Base-by-base conservation (phyloP, 2,113 vertebrate genomes). In the Cinclus cinclus region DNA sequence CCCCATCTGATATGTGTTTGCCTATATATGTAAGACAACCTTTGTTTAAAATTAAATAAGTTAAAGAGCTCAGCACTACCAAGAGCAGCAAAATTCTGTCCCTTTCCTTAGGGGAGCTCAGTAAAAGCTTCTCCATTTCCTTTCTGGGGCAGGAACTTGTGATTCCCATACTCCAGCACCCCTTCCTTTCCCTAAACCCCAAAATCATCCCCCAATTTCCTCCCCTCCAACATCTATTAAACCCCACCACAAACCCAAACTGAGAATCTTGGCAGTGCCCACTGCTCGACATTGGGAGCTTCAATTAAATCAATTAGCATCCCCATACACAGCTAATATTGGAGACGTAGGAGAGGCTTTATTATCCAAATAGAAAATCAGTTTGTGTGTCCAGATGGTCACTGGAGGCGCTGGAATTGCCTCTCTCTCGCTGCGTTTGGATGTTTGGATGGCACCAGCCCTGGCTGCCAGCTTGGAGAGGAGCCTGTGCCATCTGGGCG, bases 261-360 rank as follows among this genome's bases (percentile, higher is more conserved):
- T 4, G 44, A 23, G 39, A 63, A 85, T 47, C 46, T 11, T 96
- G 88, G 90, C 90, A 88, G 25, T 16, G 28, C 73, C 73, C 65
- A 27, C 7, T 0, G 79, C 85, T 71, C 73, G 15, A 11, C 68
- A 71, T 1, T 1, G 63, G 64, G 91, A 33, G 82, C 56, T 37
- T 59, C 89, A 92, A 92, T 96, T 91, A 95, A 95, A 95, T 90
- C 96, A 96, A 95, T 96, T 95, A 96, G 84, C 69, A 22, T 78
- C 87, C 82, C 77, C 70, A 79, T 85, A 5, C 67, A 84, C 1
- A 16, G 83, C 95, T 95, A 86, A 95, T 92, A 78, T 23, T 50
- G 78, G 78, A 96, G 81, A 85, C 84, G 44, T 69, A 49, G 87
- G 75, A 89, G 78, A 92, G 68, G 84, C 18, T 95, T 90, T 59